Evolutionary conservation across 2,797 vertebrate genomes (phyloP), one percentile per base, ranked within the genome.

Genomic region (Tapera naevia): DNA sequence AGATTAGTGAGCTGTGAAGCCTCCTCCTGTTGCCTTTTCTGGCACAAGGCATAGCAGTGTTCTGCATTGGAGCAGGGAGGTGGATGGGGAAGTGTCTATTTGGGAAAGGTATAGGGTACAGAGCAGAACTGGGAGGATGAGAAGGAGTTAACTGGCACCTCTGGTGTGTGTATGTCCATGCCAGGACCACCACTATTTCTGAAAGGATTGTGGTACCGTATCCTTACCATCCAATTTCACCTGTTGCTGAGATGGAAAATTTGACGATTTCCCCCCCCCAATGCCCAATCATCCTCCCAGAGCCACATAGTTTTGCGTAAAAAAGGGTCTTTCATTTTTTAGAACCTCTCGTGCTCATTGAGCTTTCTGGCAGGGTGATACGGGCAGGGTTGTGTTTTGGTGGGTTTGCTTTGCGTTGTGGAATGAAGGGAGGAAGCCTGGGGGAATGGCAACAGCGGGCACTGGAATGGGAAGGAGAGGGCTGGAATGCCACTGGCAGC

Each of bases 21-120:
- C 57, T 92, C 69, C 75, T 91, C 88, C 84, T 93, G 45, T 11
- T 69, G 61, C 56, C 16, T 6, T 54, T 86, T 41, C 64, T 60
- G 28, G 11, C 1, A 5, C 32, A 27, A 64, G 41, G 54, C 0
- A 0, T 1, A 3, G 65, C 46, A 65, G 7, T 0, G 0, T 17
- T 72, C 41, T 43, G 16, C 4, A 1, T 27, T 0, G 0, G 56
- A 73, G 22, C 0, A 1, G 13, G 46, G 67, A 79, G 54, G 8
- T 61, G 66, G 15, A 7, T 0, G 3, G 5, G 13, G 9, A 23
- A 2, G 10, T 48, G 10, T 7, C 23, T 3, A 0, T 1, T 6
- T 21, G 24, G 11, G 30, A 86, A 15, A 27, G 22, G 10, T 25
- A 25, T 72, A 50, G 35, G 21, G 10, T 25, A 25, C 72, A 50